phyloP scores from a whole-genome alignment of 2,797 vertebrate genomes.

The Psittacula echo region DNA sequence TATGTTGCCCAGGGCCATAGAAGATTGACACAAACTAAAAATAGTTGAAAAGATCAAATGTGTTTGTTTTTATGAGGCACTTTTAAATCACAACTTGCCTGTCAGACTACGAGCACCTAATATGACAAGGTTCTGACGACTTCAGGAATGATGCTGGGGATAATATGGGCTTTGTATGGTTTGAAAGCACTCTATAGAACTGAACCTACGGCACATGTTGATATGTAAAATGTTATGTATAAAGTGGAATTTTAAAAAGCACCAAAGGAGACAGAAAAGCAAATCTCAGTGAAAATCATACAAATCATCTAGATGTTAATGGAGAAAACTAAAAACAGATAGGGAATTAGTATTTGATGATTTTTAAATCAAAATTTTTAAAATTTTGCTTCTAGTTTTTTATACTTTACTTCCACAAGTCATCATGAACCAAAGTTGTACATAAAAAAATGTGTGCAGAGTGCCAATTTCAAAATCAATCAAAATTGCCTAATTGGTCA shows the following conservation, averaged over 20 bases:
- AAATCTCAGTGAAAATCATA: not conserved
- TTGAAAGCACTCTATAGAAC: not conserved
- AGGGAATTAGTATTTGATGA: not conserved
- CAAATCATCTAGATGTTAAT: not conserved
- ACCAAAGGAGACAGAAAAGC: not conserved
- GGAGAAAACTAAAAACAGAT: not conserved
- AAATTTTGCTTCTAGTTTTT: not conserved
- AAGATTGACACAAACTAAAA: slow-evolving; percentile 69
- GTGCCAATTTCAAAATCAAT: not conserved
- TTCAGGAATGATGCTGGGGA: not conserved
- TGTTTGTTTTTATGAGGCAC: slow-evolving; percentile 51
- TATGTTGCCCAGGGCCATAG: slow-evolving; percentile 40
- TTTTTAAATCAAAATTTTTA: not conserved
- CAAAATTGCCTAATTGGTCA: not conserved
- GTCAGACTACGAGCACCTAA: not conserved
- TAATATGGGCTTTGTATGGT: not conserved
- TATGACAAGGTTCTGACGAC: not conserved
- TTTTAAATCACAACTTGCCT: slow-evolving; percentile 13
- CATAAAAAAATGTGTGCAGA: not conserved
- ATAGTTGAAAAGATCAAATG: slow-evolving; percentile 68
- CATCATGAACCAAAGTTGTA: not conserved
- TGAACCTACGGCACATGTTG: not conserved
- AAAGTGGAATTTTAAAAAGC: not conserved
- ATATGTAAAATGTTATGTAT: not conserved
- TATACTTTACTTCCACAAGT: not conserved